Percentiles rank a stretch among this genome's conserved stretches.
phyloP scores from a whole-genome alignment of 2,888 invertebrate genomes.

The Baronia brevicornis region DNA sequence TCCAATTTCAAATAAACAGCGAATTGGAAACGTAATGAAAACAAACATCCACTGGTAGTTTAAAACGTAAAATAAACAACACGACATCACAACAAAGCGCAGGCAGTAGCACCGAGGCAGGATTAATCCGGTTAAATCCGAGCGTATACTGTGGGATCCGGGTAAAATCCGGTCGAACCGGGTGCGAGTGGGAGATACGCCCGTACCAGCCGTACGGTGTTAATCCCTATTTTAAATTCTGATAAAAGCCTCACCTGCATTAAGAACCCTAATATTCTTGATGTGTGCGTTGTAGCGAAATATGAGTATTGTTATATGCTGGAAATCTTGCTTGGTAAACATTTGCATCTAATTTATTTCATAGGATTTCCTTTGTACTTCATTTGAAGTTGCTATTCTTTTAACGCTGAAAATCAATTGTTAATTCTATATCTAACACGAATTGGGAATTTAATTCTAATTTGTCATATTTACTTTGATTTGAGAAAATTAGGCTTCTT shows the following conservation, averaged over 20 bases:
- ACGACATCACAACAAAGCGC: slow-evolving; percentile 59
- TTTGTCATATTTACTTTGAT: no score
- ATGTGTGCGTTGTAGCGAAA: slow-evolving; percentile 15
- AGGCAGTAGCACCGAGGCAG: slow-evolving; percentile 35
- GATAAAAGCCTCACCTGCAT: slow-evolving; percentile 62
- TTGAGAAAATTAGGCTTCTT: no score
- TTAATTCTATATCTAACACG: no score
- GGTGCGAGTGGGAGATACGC: slow-evolving; percentile 50
- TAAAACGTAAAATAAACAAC: slow-evolving; percentile 63
- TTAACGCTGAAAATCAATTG: no score
- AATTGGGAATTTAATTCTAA: no score
- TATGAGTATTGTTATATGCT: slow-evolving; percentile 1
- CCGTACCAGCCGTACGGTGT: slow-evolving; percentile 52
- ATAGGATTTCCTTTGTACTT: no score
- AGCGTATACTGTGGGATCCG: slow-evolving; percentile 42
- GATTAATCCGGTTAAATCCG: slow-evolving; percentile 50
- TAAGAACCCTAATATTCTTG: slow-evolving; percentile 25
- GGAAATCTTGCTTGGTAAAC: background rate
- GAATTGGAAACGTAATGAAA: slow-evolving; percentile 29
- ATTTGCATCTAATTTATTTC: background rate
- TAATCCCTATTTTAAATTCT: slow-evolving; percentile 73
- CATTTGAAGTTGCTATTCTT: no score
- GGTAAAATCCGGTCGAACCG: slow-evolving; percentile 33
- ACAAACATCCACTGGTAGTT: slow-evolving; percentile 47
- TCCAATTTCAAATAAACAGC: slow-evolving; percentile 12